Percentiles rank a stretch among this genome's conserved stretches.
Conservation (phyloP, 1,140 invertebrate species). For the Mizuhopecten yessoensis region DNA sequence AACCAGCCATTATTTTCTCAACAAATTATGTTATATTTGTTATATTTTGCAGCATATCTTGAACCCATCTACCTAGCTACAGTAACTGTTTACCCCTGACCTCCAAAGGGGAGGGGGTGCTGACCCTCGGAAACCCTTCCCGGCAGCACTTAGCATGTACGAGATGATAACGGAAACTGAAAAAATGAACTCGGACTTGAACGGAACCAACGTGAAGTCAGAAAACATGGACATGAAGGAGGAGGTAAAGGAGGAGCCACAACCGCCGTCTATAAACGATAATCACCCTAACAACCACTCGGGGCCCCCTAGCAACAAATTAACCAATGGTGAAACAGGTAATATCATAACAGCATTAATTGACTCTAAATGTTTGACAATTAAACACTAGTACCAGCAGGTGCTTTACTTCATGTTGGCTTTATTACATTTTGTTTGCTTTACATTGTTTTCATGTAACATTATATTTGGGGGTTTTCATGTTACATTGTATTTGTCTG, state of each 20-base stretch:
- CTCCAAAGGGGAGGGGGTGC: not conserved
- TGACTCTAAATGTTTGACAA: not conserved
- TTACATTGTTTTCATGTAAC: no score
- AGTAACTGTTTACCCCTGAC: not conserved
- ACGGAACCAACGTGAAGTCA: slow-evolving; percentile 56
- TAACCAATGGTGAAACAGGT: slow-evolving; percentile 74
- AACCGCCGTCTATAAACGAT: not conserved
- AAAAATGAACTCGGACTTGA: slow-evolving; percentile 57
- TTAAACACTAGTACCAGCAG: no score
- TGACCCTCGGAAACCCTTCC: not conserved
- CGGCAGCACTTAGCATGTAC: slow-evolving; percentile 8
- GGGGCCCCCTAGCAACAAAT: slow-evolving; percentile 66
- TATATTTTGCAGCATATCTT: not conserved
- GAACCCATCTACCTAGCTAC: not conserved
- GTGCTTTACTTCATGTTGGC: no score
- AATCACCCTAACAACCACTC: slow-evolving; percentile 55
- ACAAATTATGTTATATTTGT: no score
- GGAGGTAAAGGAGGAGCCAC: slow-evolving; percentile 63
- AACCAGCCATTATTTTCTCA: no score
- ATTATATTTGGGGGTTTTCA: no score
- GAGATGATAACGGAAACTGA: slow-evolving; percentile 24
- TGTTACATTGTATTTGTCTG: no score
- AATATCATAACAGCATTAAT: not conserved
- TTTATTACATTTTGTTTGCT: no score
- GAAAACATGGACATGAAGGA: slow-evolving; percentile 61